Base-by-base conservation (phyloP, 2,797 vertebrate species). In the Megalops cyprinoides region DNA sequence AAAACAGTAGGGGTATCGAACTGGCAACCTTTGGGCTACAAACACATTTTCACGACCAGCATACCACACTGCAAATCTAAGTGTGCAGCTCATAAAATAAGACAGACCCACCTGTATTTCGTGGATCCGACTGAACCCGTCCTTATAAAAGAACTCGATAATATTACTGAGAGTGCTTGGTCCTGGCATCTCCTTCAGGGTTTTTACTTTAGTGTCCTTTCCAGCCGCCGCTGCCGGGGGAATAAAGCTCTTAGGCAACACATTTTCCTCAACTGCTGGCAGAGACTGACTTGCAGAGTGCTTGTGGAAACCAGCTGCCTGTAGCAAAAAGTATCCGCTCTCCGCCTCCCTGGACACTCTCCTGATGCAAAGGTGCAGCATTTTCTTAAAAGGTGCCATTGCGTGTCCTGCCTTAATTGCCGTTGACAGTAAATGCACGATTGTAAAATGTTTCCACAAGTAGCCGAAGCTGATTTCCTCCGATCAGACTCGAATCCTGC, bases 81-180 rank as follows among this genome's bases (percentile, higher is more conserved):
- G n/a, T n/a, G n/a, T n/a, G n/a, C n/a, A n/a, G 67, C 20, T 23
- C 37, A 71, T 7, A 71, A n/a, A 42, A 39, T 42, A 71, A 71
- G 44, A 18, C 67, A 23, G 18, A 71, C 67, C 67, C 44, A 71
- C 67, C 67, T 71, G 67, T 71, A 71, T 71, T 71, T 71, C 67
- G 23, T 71, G 67, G 67, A 71, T 71, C 44, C 67, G 67, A 71
- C 67, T 71, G 67, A 71, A 71, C 14, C 67, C 67, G 67, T 71
- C 67, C n/a, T 39, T 71, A 44, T 44, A 71, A 71, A 71, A 71
- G 23, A 71, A 71, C 37, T 71, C 67, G 44, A 71, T 71, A n/a
- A 71, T 20, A 71, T 71, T 71, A n/a, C 37, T 42, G 67, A 71
- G 23, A 71, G 67, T 71, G 39, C 20, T 71, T 12, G 67, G 67